These are phyloP conservation scores for Sinopyrophorus schimmeli DNA, from an alignment of 2,888 invertebrate genomes.

Conservation along the genomic window DNA sequence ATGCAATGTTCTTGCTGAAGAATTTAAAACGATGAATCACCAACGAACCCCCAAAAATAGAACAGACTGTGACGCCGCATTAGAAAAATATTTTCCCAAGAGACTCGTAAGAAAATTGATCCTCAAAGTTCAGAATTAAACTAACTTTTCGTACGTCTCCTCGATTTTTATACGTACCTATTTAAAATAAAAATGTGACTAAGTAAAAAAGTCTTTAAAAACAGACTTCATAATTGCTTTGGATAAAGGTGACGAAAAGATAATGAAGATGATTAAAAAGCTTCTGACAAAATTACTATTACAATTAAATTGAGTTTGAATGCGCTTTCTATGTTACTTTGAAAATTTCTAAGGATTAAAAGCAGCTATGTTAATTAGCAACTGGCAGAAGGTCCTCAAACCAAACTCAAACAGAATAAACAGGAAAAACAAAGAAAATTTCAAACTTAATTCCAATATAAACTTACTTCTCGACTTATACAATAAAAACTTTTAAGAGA, in stretches of 20 bases:
- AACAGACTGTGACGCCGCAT: background rate
- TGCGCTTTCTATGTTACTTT: constrained; percentile 6
- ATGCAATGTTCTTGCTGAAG: constrained; percentile 6
- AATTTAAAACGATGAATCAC: constrained; percentile 8
- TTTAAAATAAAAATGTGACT: no score
- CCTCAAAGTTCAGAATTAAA: background rate
- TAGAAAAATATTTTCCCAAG: background rate
- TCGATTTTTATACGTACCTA: no score
- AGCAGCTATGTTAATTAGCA: constrained; percentile 12
- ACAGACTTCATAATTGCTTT: no score
- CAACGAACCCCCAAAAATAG: background rate
- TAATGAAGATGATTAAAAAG: no score
- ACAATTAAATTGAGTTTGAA: constrained; percentile 10
- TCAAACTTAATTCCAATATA: constrained; percentile 5
- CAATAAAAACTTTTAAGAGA: no score
- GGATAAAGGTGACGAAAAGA: no score
- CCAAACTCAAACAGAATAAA: background rate
- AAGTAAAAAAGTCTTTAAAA: no score
- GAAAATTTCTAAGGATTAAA: constrained; percentile 9
- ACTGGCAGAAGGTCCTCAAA: background rate
- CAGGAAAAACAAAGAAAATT: constrained; percentile 3
- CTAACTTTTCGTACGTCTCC: no score
- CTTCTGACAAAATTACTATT: constrained; percentile 14
- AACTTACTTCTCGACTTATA: constrained; percentile 8
- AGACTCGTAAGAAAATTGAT: background rate